Evolutionary conservation across 2,888 invertebrate genomes (phyloP).

Genomic region (Elegia similella): DNA sequence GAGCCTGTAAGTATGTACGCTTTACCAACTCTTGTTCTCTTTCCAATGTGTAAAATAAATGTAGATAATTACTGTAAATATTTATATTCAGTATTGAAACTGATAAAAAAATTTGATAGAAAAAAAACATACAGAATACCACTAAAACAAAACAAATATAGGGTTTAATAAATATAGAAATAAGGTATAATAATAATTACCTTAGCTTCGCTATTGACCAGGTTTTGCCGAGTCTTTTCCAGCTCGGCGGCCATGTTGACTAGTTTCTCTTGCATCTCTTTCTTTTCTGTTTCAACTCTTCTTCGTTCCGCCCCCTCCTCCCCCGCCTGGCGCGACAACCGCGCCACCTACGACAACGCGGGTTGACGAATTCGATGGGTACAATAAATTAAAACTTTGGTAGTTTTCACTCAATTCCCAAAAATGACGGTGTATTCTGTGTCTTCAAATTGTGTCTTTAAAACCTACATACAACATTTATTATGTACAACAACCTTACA

Average conservation of each 20-base stretch:
- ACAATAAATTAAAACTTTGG: not conserved
- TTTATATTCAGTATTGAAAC: too few species aligned
- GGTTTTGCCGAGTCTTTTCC: slow-evolving; percentile 84
- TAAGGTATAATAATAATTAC: slow-evolving; percentile 56
- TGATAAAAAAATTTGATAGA: not conserved
- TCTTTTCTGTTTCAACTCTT: slow-evolving; percentile 86
- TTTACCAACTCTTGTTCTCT: too few species aligned
- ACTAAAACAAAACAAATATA: not conserved
- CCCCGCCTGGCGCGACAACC: slow-evolving; percentile 90
- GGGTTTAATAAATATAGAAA: slow-evolving; percentile 7
- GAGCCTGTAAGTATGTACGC: too few species aligned
- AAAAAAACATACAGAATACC: not conserved
- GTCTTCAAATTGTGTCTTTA: too few species aligned
- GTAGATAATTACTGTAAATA: too few species aligned
- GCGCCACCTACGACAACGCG: slow-evolving; percentile 82
- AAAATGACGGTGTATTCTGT: too few species aligned
- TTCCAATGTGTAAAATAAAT: too few species aligned
- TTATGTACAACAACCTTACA: too few species aligned
- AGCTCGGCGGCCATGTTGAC: slow-evolving; percentile 84
- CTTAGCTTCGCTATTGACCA: slow-evolving; percentile 86
- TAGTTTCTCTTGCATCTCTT: slow-evolving; percentile 84
- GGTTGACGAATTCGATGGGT: slow-evolving; percentile 31
- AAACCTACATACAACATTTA: too few species aligned
- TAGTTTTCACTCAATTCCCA: not conserved
- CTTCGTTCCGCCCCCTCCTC: slow-evolving; percentile 92